These are phyloP conservation scores for Corythornis vintsioides DNA, from an alignment of 2,113 vertebrate species.

Conservation along the genomic window DNA sequence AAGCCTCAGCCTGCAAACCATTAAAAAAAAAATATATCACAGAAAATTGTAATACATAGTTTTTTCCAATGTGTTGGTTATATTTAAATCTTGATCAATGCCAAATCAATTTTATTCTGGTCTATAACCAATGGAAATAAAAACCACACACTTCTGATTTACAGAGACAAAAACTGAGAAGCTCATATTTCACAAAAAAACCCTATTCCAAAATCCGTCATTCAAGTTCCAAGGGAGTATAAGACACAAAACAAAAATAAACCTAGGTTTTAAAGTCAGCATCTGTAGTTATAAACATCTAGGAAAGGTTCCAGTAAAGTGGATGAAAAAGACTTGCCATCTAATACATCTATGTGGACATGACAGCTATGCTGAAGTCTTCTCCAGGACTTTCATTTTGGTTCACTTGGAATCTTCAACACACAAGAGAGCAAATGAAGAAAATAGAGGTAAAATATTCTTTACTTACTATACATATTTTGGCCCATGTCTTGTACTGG, in stretches of 20 bases:
- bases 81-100: background rate
- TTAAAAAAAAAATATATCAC: background rate
- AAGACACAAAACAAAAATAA: background rate
- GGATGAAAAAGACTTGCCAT: background rate
- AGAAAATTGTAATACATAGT: background rate
- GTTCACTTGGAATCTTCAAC: background rate
- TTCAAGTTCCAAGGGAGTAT: background rate
- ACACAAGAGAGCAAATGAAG: background rate
- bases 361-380: background rate
- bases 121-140: background rate
- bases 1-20: background rate
- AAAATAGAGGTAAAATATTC: background rate
- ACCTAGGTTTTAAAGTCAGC: background rate
- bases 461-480: background rate
- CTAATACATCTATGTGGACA: background rate
- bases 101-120: constrained; percentile 1
- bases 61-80: background rate
- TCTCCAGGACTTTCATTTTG: background rate
- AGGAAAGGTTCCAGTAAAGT: background rate
- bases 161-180: constrained; percentile 3
- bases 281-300: background rate
- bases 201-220: background rate
- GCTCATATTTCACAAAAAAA: background rate
- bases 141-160: background rate
- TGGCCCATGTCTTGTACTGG: background rate